Evolutionary conservation across 2,888 invertebrate genomes (phyloP).

Genomic region (Merodon equestris): DNA sequence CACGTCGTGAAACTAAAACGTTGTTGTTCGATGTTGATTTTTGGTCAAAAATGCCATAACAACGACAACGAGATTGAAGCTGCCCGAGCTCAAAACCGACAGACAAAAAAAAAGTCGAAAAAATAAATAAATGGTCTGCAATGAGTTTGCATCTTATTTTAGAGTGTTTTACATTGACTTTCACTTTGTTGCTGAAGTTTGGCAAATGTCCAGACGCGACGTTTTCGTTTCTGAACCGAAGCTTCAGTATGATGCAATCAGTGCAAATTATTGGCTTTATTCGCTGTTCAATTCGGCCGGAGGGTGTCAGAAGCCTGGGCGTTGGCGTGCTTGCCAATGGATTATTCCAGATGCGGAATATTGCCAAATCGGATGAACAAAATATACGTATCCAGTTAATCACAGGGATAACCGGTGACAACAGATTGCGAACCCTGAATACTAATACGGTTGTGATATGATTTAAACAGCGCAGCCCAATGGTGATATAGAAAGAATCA

Average conservation of each 20-base stretch:
- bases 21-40: constrained; percentile 11
- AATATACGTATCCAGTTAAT: not conserved
- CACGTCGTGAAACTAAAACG: constrained; percentile 41
- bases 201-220: constrained; percentile 39
- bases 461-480: no score
- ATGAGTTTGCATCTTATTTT: constrained; percentile 26
- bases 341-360: constrained; percentile 43
- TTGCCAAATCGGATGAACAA: constrained; percentile 46
- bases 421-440: no score
- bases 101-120: constrained; percentile 7
- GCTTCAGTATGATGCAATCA: constrained; percentile 22
- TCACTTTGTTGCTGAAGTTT: constrained; percentile 42
- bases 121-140: not conserved
- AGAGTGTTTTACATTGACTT: constrained; percentile 39
- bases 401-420: no score
- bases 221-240: not conserved
- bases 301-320: constrained; percentile 16
- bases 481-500: no score
- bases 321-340: constrained; percentile 16
- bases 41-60: constrained; percentile 43
- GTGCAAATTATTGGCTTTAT: constrained; percentile 29
- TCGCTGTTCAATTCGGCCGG: no score
- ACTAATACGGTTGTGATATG: no score
- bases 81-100: constrained; percentile 11
- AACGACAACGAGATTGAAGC: constrained; percentile 29